Conservation (phyloP, 2,113 vertebrate genomes). For the Benitochromis conjunctus region DNA sequence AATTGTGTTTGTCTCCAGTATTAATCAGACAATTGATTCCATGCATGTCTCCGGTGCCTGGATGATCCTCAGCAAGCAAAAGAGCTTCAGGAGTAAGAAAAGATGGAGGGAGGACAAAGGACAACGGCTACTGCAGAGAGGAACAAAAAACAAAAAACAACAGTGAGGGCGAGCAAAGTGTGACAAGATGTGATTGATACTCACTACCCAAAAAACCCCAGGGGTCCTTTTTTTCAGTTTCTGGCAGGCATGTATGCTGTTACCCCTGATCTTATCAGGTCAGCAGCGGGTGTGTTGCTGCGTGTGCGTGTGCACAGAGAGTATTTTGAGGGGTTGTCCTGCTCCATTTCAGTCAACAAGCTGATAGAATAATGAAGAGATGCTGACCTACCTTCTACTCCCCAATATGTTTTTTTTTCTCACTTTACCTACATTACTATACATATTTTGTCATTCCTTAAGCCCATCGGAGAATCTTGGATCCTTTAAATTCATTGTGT, state of each 20-base stretch:
- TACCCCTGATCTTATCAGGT: slow-evolving; percentile 6
- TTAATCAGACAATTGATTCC: slow-evolving; percentile 55
- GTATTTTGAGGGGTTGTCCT: slow-evolving; percentile 43
- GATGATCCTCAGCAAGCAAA: slow-evolving; percentile 11
- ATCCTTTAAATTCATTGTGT: background rate
- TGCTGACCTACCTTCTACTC: slow-evolving; percentile 15
- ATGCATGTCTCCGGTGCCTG: slow-evolving; percentile 8
- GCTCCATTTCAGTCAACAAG: slow-evolving; percentile 31
- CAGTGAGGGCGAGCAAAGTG: background rate
- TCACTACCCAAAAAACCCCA: background rate
- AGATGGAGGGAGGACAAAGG: background rate
- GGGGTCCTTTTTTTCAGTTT: background rate
- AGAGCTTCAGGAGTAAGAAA: background rate
- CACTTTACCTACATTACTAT: background rate
- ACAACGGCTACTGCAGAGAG: background rate
- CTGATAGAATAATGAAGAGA: slow-evolving; percentile 14
- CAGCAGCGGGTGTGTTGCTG: background rate
- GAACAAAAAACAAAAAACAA: background rate
- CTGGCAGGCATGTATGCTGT: background rate
- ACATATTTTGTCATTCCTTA: background rate
- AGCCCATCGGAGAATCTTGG: background rate
- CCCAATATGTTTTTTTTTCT: background rate
- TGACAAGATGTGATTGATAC: background rate
- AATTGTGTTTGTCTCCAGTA: slow-evolving; percentile 60
- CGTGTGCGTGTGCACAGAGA: background rate